phyloP scores from a whole-genome alignment of 2,888 invertebrate genomes.

The Andrena hattorfiana region DNA sequence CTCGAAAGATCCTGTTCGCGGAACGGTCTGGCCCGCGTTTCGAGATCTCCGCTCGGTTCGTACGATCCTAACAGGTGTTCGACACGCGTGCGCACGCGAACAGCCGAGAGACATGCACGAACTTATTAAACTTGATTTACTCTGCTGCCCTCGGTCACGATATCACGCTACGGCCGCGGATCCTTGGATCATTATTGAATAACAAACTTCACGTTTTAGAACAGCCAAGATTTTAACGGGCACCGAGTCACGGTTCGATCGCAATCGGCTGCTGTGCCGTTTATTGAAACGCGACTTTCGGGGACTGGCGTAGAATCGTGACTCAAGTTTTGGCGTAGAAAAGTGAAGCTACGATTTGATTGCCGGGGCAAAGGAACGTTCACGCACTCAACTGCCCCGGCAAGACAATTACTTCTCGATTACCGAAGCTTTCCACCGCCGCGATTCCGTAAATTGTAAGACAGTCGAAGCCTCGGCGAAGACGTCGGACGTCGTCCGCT shows the following conservation, averaged over 20 bases:
- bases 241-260: neutral
- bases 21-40: neutral
- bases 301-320: neutral
- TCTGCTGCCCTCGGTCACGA: slow-evolving; percentile 12
- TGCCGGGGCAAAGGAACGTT: too few relatives aligned
- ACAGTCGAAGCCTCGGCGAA: neutral
- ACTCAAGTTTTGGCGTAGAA: neutral
- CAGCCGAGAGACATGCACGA: slow-evolving; percentile 37
- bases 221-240: neutral
- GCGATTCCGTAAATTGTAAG: neutral
- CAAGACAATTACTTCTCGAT: too few relatives aligned
- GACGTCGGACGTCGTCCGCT: neutral
- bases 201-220: slow-evolving; percentile 17
- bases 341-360: too few relatives aligned
- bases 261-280: neutral
- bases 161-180: slow-evolving; percentile 7
- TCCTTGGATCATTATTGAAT: slow-evolving; percentile 21
- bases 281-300: neutral
- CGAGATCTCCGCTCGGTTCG: slow-evolving; percentile 22
- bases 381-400: too few relatives aligned
- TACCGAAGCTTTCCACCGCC: neutral
- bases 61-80: slow-evolving; percentile 38
- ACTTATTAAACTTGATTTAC: slow-evolving; percentile 48
- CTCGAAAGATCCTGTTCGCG: neutral
- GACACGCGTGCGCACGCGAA: slow-evolving; percentile 31